A percentile compares a stretch with the other conserved stretches of the same genome.
These are phyloP conservation scores for Ormyrus rosae DNA, from an alignment of 2,888 invertebrate genomes.

Conservation along the genomic window DNA sequence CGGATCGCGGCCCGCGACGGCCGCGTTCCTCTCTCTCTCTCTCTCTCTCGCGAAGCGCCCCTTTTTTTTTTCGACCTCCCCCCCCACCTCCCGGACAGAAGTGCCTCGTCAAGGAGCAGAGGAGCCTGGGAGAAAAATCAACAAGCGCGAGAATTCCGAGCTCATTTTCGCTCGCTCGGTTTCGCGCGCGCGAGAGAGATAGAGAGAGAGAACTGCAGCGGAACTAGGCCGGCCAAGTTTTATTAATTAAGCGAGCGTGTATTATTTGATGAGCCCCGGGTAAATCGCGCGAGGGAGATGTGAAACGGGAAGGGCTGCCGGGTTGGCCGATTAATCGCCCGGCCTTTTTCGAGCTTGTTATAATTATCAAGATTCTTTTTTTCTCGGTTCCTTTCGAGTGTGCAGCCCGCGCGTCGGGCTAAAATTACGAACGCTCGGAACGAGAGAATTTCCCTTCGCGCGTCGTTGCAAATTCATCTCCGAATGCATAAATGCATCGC, in stretches of 20 bases:
- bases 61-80: background rate
- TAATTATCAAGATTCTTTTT: no score
- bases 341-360: no score
- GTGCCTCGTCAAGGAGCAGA: background rate
- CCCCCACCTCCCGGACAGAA: no score
- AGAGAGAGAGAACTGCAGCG: background rate
- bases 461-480: constrained; percentile 15
- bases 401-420: no score
- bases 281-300: background rate
- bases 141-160: background rate
- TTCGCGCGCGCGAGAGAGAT: background rate
- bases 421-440: background rate
- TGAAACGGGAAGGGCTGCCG: no score
- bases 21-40: background rate
- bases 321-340: no score
- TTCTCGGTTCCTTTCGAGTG: no score
- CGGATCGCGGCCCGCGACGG: constrained; percentile 7
- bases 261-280: background rate
- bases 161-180: no score
- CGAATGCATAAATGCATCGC: background rate
- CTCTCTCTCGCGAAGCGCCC: constrained; percentile 3
- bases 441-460: background rate
- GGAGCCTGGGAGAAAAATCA: background rate
- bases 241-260: constrained; percentile 7
- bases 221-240: background rate